Evolutionary conservation across 2,888 invertebrate genomes (phyloP).

Genomic region (Panopea generosa): DNA sequence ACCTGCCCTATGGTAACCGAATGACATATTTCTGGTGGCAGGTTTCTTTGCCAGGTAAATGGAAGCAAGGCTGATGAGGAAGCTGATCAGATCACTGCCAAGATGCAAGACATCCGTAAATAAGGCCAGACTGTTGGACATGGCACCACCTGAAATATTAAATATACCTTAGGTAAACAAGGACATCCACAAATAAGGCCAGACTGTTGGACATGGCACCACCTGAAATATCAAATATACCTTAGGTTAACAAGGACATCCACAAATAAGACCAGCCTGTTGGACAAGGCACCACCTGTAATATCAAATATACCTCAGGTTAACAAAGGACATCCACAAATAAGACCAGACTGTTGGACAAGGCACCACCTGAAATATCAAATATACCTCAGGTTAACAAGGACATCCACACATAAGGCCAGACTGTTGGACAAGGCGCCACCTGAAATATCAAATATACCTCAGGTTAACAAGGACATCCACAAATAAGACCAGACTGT

Average conservation of each 20-base stretch:
- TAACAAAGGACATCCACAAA: slow-evolving; percentile 99
- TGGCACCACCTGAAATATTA: slow-evolving; percentile 88
- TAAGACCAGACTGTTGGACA: slow-evolving; percentile 92
- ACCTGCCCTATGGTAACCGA: slow-evolving; percentile 97
- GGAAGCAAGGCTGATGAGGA: slow-evolving; percentile 99
- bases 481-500: slow-evolving; percentile 94
- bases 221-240: slow-evolving; percentile 86
- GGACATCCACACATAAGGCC: slow-evolving; percentile 97
- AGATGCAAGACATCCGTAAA: slow-evolving; percentile 99
- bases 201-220: slow-evolving; percentile 91
- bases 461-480: slow-evolving; percentile 99
- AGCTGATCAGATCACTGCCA: slow-evolving; percentile 98
- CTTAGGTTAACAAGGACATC: slow-evolving; percentile 98
- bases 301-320: slow-evolving; percentile 88
- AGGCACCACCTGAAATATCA: slow-evolving; percentile 88
- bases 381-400: slow-evolving; percentile 82
- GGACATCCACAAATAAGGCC: slow-evolving; percentile 97
- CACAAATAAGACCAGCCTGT: slow-evolving; percentile 94
- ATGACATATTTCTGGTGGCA: slow-evolving; percentile 95
- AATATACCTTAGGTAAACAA: too few relatives aligned
- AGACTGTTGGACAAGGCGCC: slow-evolving; percentile 91
- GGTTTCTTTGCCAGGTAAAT: slow-evolving; percentile 94
- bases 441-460: slow-evolving; percentile 86
- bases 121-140: slow-evolving; percentile 92
- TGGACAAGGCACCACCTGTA: slow-evolving; percentile 90